These are phyloP conservation scores for Priapulus caudatus DNA, from an alignment of 2,888 invertebrate species.

Conservation along the genomic window DNA sequence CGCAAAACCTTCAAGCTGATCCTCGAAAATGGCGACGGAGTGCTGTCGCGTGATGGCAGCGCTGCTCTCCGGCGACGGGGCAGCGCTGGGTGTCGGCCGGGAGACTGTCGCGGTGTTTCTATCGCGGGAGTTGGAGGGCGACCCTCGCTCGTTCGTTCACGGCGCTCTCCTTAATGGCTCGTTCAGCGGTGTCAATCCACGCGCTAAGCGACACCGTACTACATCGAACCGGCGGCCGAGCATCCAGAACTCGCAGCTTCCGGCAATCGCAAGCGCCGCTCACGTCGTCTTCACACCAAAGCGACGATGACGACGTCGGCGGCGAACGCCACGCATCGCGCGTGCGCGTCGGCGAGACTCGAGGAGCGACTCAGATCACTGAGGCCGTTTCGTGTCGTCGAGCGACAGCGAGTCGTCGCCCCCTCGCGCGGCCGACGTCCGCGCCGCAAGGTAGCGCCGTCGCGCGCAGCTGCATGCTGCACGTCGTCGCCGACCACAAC, in stretches of 20 bases:
- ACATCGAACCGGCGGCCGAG: conserved; percentile 1
- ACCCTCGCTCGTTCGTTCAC: background rate
- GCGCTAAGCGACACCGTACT: background rate
- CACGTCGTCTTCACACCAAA: background rate
- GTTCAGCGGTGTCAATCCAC: background rate
- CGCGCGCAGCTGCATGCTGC: background rate
- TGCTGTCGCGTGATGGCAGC: too few relatives aligned
- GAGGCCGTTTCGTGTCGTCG: too few relatives aligned
- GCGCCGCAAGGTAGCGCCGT: background rate
- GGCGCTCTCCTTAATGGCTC: background rate
- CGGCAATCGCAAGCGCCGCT: too few relatives aligned
- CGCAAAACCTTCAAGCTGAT: too few relatives aligned
- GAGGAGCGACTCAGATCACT: background rate
- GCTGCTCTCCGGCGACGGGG: too few relatives aligned
- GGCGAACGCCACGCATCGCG: too few relatives aligned
- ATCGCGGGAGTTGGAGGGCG: background rate
- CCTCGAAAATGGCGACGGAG: too few relatives aligned
- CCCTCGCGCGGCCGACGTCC: too few relatives aligned
- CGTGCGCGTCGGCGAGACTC: background rate
- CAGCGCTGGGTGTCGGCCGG: too few relatives aligned
- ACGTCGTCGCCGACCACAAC: background rate
- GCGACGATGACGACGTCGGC: background rate
- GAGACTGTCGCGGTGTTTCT: too few relatives aligned
- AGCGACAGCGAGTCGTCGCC: too few relatives aligned
- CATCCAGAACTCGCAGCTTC: too few relatives aligned